These are phyloP conservation scores for Strigamia crassipes DNA, from an alignment of 2,888 invertebrate species.

Conservation along the genomic window DNA sequence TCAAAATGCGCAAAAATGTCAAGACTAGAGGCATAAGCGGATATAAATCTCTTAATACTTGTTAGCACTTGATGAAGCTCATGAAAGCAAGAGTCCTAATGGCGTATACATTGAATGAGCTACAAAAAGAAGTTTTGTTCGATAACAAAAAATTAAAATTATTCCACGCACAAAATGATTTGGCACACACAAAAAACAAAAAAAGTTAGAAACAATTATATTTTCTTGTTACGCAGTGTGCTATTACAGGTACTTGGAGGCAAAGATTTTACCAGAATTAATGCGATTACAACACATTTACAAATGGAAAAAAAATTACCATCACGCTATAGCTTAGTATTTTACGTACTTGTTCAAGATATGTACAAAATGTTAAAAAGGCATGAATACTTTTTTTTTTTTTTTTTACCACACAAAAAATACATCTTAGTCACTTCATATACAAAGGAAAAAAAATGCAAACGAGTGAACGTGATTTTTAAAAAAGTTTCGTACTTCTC, in stretches of 20 bases:
- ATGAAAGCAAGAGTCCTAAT: slow-evolving; percentile 30
- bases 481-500: not conserved
- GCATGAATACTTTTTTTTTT: slow-evolving; percentile 6
- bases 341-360: slow-evolving; percentile 39
- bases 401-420: not conserved
- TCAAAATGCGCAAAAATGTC: slow-evolving; percentile 39
- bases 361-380: slow-evolving; percentile 40
- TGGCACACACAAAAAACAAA: slow-evolving; percentile 7
- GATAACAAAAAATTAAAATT: not conserved
- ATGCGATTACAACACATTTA: not conserved
- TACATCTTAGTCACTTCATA: not conserved
- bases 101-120: slow-evolving; percentile 42
- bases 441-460: not conserved
- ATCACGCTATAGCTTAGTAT: not conserved
- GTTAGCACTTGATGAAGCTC: slow-evolving; percentile 25
- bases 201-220: not conserved
- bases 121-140: not conserved
- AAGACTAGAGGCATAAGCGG: slow-evolving; percentile 41
- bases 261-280: not conserved
- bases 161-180: not conserved
- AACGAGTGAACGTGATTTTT: not conserved
- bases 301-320: slow-evolving; percentile 14
- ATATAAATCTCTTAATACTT: slow-evolving; percentile 42
- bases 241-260: slow-evolving; percentile 27
- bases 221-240: not conserved